Evolutionary conservation across 1,140 invertebrate species (phyloP), one percentile per base, ranked within the genome.

Genomic region (Conus ventricosus): DNA sequence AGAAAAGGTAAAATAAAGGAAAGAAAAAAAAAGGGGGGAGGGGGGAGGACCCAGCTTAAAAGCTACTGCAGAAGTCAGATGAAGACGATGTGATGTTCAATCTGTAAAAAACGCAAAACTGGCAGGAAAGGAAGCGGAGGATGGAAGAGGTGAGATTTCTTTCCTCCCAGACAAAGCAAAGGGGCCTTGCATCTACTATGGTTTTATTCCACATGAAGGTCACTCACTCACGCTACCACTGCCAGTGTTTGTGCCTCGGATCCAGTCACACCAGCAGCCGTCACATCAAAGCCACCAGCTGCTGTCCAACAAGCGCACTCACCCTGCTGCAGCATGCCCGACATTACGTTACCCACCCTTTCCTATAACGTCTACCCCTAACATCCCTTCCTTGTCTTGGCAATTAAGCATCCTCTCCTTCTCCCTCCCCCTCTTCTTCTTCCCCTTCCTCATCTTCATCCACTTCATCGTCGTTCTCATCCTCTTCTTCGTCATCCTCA

Each of bases 401-500:
- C 76, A 71, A 23, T 81, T 80, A 89, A 54, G 81, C 89, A 87
- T 91, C 90, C 82, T 89, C 90, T 8, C 81, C 90, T n/a, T 71
- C 67, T 20, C 67, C 67, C 25, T 91, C 91, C 25, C 88, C 84
- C 13, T 90, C 91, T 67, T 89, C 84, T 20, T 90, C 91, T n/a
- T 90, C 88, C 6, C 81, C 90, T 39, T 89, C 88, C 51, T 88
- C 91, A 7, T 90, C 89, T 5, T 88, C 90, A 15, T 90, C 91
- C 23, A 90, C 91, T n/a, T 90, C 91, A 63, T 90, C 91, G 10
- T 89, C 91, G 15, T 90, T 88, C 17, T 87, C 89, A 2, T 90
- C 93, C 15, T 71, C 67, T 23, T 71, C 67, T 13, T 71, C 67
- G 20, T 71, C 67, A n/a, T 71, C 67, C 23, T 90, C 89, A 15